Conservation (phyloP, 2,113 vertebrate species). For the Nesospiza acunhae region DNA sequence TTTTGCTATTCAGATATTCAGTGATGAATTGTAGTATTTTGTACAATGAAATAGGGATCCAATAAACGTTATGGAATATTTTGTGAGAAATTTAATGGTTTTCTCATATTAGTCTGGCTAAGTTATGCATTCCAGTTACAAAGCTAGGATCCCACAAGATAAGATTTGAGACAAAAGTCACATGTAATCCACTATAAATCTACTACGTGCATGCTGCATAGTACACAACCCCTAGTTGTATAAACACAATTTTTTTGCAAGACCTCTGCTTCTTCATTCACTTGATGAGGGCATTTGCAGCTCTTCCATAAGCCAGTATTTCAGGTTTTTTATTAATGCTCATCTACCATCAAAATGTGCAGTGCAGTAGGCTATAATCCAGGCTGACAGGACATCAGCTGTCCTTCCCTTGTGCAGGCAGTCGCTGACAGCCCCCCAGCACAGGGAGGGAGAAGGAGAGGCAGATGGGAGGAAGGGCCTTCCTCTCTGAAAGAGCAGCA, state of each 20-base stretch:
- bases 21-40: not conserved
- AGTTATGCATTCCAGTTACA: not conserved
- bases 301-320: not conserved
- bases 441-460: not conserved
- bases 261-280: not conserved
- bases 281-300: not conserved
- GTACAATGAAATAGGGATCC: not conserved
- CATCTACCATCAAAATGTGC: not conserved
- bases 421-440: not conserved
- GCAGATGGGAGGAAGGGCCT: not conserved
- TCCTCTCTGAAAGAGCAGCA: not conserved
- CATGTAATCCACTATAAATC: fast-evolving
- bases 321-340: not conserved
- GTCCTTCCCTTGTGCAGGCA: not conserved
- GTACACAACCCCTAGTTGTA: fast-evolving
- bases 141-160: not conserved
- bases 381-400: not conserved
- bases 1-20: not conserved
- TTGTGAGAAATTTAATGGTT: not conserved
- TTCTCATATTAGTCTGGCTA: not conserved
- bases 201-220: not conserved
- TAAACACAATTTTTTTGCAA: not conserved
- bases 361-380: not conserved
- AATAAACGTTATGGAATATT: not conserved
- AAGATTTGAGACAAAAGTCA: not conserved